Percentiles rank a stretch among this genome's conserved stretches.
Conservation (phyloP, 2,797 vertebrate genomes). For the Tadarida brasiliensis region DNA sequence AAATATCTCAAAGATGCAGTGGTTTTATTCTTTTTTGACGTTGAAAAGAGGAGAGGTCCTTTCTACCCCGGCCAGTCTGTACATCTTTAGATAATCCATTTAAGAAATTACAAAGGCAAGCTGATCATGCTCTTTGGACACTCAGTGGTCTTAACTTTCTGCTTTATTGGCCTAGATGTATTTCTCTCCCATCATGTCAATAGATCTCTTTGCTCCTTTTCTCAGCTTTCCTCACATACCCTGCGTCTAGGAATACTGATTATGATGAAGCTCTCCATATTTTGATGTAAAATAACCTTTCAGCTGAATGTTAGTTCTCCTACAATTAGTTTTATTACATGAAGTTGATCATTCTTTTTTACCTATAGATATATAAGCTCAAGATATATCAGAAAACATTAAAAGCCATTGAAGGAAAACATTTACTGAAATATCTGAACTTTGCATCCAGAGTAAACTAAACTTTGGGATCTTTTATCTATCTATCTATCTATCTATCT, state of each 20-base stretch:
- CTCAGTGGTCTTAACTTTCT: background rate
- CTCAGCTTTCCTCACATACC: background rate
- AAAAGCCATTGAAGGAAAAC: background rate
- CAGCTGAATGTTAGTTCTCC: background rate
- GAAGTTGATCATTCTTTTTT: background rate
- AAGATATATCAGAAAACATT: background rate
- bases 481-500: background rate
- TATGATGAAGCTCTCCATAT: background rate
- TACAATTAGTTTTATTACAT: background rate
- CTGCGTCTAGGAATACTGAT: background rate
- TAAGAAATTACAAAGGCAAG: background rate
- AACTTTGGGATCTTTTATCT: background rate
- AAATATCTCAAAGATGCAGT: background rate
- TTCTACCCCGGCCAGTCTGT: background rate
- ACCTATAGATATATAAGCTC: background rate
- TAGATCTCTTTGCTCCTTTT: background rate
- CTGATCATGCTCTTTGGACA: background rate
- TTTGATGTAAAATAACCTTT: constrained; percentile 4
- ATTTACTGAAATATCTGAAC: constrained; percentile 24
- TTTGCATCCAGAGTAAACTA: background rate
- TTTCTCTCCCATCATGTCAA: background rate
- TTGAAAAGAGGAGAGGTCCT: background rate
- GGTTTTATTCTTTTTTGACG: background rate
- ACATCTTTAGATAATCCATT: background rate
- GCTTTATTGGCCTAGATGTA: background rate